Evolutionary conservation across 2,888 invertebrate species (phyloP).

Genomic region (Campoplex capitator): DNA sequence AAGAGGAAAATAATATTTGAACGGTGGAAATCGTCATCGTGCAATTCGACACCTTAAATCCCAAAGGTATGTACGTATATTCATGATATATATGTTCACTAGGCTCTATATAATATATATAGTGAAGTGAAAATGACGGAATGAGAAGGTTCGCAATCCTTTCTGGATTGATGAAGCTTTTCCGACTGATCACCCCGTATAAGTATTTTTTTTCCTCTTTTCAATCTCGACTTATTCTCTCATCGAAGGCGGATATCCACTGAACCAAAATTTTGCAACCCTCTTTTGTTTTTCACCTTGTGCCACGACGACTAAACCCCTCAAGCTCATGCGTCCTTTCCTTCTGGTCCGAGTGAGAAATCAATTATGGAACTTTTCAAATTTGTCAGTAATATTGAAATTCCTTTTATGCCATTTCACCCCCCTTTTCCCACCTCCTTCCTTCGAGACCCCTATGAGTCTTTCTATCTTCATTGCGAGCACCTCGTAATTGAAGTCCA

Average conservation of each 20-base stretch:
- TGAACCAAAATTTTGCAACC: constrained; percentile 60
- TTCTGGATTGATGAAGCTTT: constrained; percentile 71
- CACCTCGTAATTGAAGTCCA: constrained; percentile 83
- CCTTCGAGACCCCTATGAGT: not conserved
- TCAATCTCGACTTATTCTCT: constrained; percentile 51
- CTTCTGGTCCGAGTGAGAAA: constrained; percentile 75
- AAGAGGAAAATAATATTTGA: constrained; percentile 12
- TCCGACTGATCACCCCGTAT: constrained; percentile 71
- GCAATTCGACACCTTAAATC: constrained; percentile 45
- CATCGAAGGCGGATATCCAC: constrained; percentile 24
- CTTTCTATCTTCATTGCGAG: constrained; percentile 44
- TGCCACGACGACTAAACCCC: constrained; percentile 65
- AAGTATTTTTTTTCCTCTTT: constrained; percentile 73
- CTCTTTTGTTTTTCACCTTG: constrained; percentile 74
- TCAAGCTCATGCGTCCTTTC: constrained; percentile 41
- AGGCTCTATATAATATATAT: not conserved
- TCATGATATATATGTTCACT: too few relatives aligned
- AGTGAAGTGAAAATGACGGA: constrained; percentile 67
- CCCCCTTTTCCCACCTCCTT: constrained; percentile 38
- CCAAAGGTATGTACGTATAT: constrained; percentile 44
- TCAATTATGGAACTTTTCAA: constrained; percentile 84
- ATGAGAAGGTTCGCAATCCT: constrained; percentile 79
- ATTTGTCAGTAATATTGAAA: constrained; percentile 85
- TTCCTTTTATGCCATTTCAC: constrained; percentile 81
- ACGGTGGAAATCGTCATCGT: constrained; percentile 23